Base-by-base conservation (phyloP, 2,888 invertebrate genomes). In the Parnassius orleans region DNA sequence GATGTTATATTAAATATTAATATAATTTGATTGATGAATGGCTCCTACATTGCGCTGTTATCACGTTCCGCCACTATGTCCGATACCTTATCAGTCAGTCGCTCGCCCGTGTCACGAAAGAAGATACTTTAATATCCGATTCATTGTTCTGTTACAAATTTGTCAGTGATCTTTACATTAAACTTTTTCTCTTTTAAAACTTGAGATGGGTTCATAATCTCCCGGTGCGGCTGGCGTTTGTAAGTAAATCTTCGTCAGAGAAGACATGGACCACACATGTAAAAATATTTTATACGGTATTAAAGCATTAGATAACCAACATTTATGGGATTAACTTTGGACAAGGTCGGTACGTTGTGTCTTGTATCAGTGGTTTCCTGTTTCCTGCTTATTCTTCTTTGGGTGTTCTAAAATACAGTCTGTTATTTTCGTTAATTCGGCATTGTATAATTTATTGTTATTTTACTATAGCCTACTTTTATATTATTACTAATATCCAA, bases 91-190 rank as follows among this genome's bases (percentile, higher is more conserved):
- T 67, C 68, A 70, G 80, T 80, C 85, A 87, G 87, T 87, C 87
- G 86, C 83, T 88, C 80, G 84, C 81, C 86, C 84, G 86, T 85
- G 85, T 87, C 91, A 86, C 84, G 90, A 87, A 91, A 91, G 81
- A 76, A 77, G 90, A 91, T 90, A 90, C 89, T 87, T 87, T 89
- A 87, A 90, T 89, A 88, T 89, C 90, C 88, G 84, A 90, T 84
- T 90, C 90, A 90, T 90, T 91, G 90, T 90, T 89, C 90, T 90
- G 91, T 90, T 90, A 90, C 90, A 91, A 91, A 91, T 90, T 90
- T 90, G 90, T 91, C 90, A 91, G 90, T 86, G 90, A 91, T 91
- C 90, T 90, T 90, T 81, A 89, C 87, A 90, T 87, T 84, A 84
- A 88, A 88, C 86, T 87, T 89, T 90, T 90, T 87, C 80, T 80